These are phyloP conservation scores for Rutpela maculata DNA, from an alignment of 2,888 invertebrate genomes.

Conservation along the genomic window DNA sequence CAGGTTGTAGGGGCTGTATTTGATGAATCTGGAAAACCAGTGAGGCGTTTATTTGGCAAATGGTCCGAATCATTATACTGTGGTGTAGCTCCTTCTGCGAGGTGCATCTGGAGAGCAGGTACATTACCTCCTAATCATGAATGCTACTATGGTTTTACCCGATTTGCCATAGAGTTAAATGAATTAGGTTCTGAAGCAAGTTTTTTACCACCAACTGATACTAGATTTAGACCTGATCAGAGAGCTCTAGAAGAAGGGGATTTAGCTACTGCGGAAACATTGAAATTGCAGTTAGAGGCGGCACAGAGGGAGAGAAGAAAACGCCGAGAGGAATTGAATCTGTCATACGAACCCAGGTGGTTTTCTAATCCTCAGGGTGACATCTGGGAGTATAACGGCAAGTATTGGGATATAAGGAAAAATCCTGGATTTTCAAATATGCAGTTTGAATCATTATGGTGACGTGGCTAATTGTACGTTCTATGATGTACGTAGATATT, in stretches of 20 bases:
- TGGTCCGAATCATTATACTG: slow-evolving; percentile 90
- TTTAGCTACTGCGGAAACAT: slow-evolving; percentile 82
- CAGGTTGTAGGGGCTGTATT: slow-evolving; percentile 78
- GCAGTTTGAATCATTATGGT: slow-evolving; percentile 80
- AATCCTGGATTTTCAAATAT: slow-evolving; percentile 80
- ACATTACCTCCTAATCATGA: slow-evolving; percentile 88
- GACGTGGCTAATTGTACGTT: slow-evolving; percentile 67
- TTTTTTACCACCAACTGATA: slow-evolving; percentile 84
- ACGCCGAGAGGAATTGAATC: slow-evolving; percentile 76
- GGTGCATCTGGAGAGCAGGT: slow-evolving; percentile 88
- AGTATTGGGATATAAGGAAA: slow-evolving; percentile 85
- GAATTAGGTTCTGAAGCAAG: slow-evolving; percentile 82
- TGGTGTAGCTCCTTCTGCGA: slow-evolving; percentile 82
- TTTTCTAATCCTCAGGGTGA: slow-evolving; percentile 75
- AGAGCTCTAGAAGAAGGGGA: slow-evolving; percentile 86
- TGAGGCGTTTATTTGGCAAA: slow-evolving; percentile 83
- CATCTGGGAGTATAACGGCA: slow-evolving; percentile 82
- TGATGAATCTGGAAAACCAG: slow-evolving; percentile 77
- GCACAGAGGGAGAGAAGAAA: slow-evolving; percentile 84
- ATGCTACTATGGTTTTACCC: slow-evolving; percentile 88
- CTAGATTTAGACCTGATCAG: slow-evolving; percentile 85
- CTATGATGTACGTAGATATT: slow-evolving; percentile 22
- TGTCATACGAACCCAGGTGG: slow-evolving; percentile 76
- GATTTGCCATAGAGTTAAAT: slow-evolving; percentile 90
- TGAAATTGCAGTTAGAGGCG: slow-evolving; percentile 84